phyloP scores from a whole-genome alignment of 2,888 invertebrate species.

The Toxonevra muliebris region DNA sequence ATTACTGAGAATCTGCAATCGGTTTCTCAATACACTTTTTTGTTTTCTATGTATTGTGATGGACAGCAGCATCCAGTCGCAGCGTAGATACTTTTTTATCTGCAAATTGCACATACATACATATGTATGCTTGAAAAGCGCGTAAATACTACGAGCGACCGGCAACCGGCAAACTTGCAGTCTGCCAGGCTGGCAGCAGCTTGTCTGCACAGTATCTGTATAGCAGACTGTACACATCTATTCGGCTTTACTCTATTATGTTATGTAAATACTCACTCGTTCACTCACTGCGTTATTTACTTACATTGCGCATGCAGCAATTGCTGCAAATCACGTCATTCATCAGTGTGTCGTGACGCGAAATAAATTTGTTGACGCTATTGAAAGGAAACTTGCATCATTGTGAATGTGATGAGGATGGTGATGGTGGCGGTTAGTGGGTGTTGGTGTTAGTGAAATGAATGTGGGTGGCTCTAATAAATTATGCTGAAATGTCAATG shows the following conservation, averaged over 20 bases:
- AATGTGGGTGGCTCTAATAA: background rate
- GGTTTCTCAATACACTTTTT: background rate
- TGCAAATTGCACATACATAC: conserved; percentile 16
- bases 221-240: background rate
- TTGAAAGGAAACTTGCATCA: conserved; percentile 32
- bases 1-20: background rate
- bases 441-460: conserved; percentile 19
- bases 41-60: background rate
- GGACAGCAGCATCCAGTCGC: conserved; percentile 11
- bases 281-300: too few species aligned
- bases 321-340: conserved; percentile 31
- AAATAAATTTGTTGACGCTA: conserved; percentile 45
- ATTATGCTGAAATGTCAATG: too few species aligned
- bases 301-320: background rate
- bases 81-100: conserved; percentile 11
- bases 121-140: background rate
- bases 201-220: background rate
- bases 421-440: background rate
- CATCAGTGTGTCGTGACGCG: conserved; percentile 41
- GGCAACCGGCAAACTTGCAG: background rate
- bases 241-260: too few species aligned
- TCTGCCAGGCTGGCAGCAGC: background rate
- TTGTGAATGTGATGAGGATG: conserved; percentile 1
- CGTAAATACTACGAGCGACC: background rate
- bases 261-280: too few species aligned